phyloP scores from a whole-genome alignment of 2,888 invertebrate species.

The Calameuta filiformis region DNA sequence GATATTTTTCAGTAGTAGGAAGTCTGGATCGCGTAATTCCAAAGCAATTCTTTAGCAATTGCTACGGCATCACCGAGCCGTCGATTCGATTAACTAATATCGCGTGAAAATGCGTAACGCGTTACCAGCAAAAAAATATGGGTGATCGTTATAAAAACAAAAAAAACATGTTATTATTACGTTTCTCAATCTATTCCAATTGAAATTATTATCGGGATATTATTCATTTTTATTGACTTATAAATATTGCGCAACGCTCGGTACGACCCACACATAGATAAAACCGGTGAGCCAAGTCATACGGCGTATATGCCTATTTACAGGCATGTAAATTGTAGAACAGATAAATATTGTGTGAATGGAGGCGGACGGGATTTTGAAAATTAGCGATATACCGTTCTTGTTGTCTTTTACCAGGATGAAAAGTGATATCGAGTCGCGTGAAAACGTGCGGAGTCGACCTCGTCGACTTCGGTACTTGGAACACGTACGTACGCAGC shows the following conservation, averaged over 20 bases:
- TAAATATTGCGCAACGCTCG: neutral
- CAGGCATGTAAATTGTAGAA: neutral
- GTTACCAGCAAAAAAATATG: neutral
- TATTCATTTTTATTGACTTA: neutral
- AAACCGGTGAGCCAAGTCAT: neutral
- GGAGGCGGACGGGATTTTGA: neutral
- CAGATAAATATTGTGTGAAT: neutral
- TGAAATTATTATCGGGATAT: neutral
- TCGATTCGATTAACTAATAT: neutral
- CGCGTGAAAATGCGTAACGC: neutral
- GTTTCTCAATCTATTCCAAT: too few species aligned
- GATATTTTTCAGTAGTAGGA: neutral
- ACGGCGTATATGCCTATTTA: neutral
- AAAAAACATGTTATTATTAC: too few species aligned
- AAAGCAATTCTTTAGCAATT: neutral
- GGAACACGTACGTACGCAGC: conserved; percentile 23
- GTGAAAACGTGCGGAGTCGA: neutral
- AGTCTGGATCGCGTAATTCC: neutral
- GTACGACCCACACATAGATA: neutral
- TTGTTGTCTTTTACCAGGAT: neutral
- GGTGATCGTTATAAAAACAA: neutral
- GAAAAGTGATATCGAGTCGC: neutral
- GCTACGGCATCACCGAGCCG: neutral
- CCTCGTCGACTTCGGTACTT: conserved; percentile 12
- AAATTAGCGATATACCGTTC: neutral